Conservation (phyloP, 1,140 invertebrate species). For the Holotrichia oblita region DNA sequence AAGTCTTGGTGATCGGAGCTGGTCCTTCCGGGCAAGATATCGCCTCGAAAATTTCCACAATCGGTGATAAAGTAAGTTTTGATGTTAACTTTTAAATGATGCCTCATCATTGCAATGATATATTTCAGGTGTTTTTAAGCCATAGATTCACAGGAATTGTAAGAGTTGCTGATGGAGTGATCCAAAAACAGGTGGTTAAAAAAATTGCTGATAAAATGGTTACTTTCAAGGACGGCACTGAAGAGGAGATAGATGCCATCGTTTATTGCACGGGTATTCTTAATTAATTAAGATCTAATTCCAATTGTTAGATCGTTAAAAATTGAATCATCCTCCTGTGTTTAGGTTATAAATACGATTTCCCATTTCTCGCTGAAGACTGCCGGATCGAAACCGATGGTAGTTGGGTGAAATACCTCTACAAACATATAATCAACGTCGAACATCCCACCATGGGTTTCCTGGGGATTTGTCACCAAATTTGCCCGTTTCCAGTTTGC, state of each 20-base stretch:
- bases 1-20: constrained; percentile 83
- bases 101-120: too few species aligned
- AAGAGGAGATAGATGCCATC: constrained; percentile 17
- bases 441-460: constrained; percentile 76
- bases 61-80: constrained; percentile 67
- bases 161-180: neutral
- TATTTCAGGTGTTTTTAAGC: constrained; percentile 37
- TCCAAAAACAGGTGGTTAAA: constrained; percentile 35
- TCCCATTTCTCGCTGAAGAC: constrained; percentile 72
- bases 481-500: constrained; percentile 73
- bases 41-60: constrained; percentile 75
- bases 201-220: neutral
- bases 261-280: constrained; percentile 40
- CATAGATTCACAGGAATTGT: constrained; percentile 14
- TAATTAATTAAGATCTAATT: too few species aligned
- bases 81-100: neutral
- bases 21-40: constrained; percentile 91
- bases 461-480: constrained; percentile 71
- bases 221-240: constrained; percentile 3
- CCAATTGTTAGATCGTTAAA: too few species aligned
- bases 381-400: constrained; percentile 70
- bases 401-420: constrained; percentile 72
- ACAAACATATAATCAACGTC: constrained; percentile 79
- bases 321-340: too few species aligned
- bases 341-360: constrained; percentile 72